Percentiles rank a stretch among this genome's conserved stretches.
Conservation (phyloP, 2,113 vertebrate species). For the Phocoena sinus region DNA sequence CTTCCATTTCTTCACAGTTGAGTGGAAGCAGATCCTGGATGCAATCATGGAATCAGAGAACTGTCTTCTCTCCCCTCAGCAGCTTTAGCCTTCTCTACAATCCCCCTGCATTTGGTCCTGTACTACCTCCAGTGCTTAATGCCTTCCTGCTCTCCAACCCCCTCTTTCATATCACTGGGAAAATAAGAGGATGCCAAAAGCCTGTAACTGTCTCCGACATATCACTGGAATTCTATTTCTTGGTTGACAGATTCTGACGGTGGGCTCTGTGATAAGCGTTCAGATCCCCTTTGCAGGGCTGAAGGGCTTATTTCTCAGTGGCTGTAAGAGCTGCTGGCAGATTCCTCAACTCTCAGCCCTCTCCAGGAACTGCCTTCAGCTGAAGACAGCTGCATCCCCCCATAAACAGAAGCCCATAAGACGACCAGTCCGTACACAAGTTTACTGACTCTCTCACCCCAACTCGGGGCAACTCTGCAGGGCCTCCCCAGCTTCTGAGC, state of each 20-base stretch:
- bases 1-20: not conserved
- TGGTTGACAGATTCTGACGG: not conserved
- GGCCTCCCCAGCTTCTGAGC: not conserved
- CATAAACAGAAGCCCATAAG: not conserved
- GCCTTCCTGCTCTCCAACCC: not conserved
- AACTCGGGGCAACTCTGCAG: not conserved
- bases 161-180: not conserved
- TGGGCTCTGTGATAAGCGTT: not conserved
- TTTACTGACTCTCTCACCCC: not conserved
- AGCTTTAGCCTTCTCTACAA: not conserved
- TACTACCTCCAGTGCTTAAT: not conserved
- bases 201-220: not conserved
- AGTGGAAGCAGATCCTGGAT: not conserved
- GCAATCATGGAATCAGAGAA: not conserved
- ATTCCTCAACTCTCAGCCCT: not conserved
- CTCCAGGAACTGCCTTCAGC: not conserved
- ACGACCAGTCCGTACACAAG: not conserved
- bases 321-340: not conserved
- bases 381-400: not conserved
- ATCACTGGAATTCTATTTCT: not conserved
- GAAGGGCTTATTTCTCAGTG: not conserved
- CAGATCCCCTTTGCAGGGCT: not conserved
- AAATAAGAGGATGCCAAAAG: not conserved
- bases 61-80: not conserved
- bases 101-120: not conserved